Conservation (phyloP, 2,113 vertebrate species). For the Charina bottae region DNA sequence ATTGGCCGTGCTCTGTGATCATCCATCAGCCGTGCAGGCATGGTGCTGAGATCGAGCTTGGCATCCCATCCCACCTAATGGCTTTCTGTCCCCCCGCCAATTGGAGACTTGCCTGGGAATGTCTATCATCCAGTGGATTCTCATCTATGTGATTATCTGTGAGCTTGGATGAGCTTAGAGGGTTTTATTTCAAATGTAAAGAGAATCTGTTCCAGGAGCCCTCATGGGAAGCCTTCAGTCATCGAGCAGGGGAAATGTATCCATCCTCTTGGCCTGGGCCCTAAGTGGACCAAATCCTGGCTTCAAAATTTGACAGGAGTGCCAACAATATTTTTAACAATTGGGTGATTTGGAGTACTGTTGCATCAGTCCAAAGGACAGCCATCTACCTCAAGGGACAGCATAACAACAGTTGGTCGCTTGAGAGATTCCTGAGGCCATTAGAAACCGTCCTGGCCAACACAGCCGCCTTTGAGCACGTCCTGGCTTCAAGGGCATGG, state of each 20-base stretch:
- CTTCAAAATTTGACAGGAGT: background rate
- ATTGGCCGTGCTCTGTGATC: background rate
- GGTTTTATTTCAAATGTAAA: background rate
- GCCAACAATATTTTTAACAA: background rate
- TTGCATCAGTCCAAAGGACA: background rate
- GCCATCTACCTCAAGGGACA: background rate
- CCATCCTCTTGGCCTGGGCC: background rate
- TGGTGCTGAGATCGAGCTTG: background rate
- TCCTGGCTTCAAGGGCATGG: background rate
- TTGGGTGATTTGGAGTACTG: background rate
- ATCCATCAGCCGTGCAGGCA: background rate
- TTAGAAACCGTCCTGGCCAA: background rate
- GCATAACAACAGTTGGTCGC: background rate
- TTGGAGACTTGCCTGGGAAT: background rate
- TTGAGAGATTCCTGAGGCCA: background rate
- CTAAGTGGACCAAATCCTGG: background rate
- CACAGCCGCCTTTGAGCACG: background rate
- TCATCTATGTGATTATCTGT: background rate
- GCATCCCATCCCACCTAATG: constrained; percentile 22
- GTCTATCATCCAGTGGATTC: background rate
- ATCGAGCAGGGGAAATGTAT: background rate
- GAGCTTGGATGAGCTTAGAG: background rate
- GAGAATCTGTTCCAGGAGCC: background rate
- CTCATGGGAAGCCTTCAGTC: background rate
- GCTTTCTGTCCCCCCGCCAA: constrained; percentile 7